Percentiles rank a stretch among this genome's conserved stretches.
Conservation (phyloP, 2,113 vertebrate genomes). For the Pionites leucogaster region DNA sequence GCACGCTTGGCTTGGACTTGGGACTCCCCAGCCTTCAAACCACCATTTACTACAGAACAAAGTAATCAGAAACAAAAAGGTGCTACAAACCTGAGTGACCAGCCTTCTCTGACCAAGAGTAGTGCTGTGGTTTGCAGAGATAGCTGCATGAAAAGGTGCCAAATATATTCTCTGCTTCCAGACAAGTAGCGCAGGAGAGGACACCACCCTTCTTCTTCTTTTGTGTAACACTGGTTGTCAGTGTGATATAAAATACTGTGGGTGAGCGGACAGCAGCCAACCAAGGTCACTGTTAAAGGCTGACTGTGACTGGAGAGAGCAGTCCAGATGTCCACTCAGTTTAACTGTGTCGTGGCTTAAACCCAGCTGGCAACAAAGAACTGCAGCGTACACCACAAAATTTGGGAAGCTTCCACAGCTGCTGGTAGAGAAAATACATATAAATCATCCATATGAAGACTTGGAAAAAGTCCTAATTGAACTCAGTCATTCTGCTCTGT, state of each 20-base stretch:
- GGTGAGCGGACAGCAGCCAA: neutral
- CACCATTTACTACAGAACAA: neutral
- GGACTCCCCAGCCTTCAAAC: neutral
- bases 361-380: neutral
- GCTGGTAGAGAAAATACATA: neutral
- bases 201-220: neutral
- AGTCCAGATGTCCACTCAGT: neutral
- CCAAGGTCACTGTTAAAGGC: neutral
- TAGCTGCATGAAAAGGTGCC: neutral
- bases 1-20: accelerated
- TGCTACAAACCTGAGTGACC: slow-evolving; percentile 68
- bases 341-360: neutral
- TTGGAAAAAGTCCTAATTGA: neutral
- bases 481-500: neutral
- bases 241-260: neutral
- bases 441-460: neutral
- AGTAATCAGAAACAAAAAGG: neutral
- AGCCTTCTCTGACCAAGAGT: neutral
- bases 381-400: accelerated
- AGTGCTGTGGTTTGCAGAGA: neutral
- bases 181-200: neutral
- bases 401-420: neutral
- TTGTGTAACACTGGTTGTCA: neutral
- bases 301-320: neutral
- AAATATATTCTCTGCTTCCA: neutral